Percentiles rank a stretch among this genome's conserved stretches.
Conservation (phyloP, 2,113 vertebrate genomes). For the Gavialis gangeticus region DNA sequence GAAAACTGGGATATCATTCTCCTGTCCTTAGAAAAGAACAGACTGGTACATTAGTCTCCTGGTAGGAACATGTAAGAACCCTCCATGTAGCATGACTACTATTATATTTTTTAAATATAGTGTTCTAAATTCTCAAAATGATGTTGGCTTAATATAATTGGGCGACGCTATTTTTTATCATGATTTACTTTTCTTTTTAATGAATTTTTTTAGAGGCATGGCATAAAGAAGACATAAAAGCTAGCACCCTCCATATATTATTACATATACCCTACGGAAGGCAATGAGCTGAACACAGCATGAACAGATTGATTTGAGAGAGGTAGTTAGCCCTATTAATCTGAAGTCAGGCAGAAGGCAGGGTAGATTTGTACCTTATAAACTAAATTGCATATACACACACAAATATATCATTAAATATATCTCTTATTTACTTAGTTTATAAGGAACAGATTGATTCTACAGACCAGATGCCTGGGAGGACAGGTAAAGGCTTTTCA, state of each 20-base stretch:
- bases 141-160: neutral
- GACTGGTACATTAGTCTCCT: neutral
- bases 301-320: too few relatives aligned
- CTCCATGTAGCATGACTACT: neutral
- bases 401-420: too few relatives aligned
- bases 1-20: neutral
- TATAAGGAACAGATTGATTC: neutral
- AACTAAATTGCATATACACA: too few relatives aligned
- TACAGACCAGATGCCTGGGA: neutral
- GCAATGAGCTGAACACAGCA: neutral
- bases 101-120: neutral
- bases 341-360: too few relatives aligned
- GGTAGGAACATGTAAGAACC: neutral
- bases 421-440: too few relatives aligned
- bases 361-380: too few relatives aligned
- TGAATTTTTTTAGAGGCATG: accelerated
- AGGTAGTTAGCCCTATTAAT: too few relatives aligned
- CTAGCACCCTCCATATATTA: neutral
- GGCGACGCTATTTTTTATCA: neutral
- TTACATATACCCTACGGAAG: neutral
- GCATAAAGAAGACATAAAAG: neutral
- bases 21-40: neutral
- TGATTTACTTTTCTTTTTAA: neutral
- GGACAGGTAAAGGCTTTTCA: neutral
- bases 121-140: neutral